A percentile compares a stretch with the other conserved stretches of the same genome.
These are phyloP conservation scores for Ochlodes sylvanus DNA, from an alignment of 2,888 invertebrate species.

Conservation along the genomic window DNA sequence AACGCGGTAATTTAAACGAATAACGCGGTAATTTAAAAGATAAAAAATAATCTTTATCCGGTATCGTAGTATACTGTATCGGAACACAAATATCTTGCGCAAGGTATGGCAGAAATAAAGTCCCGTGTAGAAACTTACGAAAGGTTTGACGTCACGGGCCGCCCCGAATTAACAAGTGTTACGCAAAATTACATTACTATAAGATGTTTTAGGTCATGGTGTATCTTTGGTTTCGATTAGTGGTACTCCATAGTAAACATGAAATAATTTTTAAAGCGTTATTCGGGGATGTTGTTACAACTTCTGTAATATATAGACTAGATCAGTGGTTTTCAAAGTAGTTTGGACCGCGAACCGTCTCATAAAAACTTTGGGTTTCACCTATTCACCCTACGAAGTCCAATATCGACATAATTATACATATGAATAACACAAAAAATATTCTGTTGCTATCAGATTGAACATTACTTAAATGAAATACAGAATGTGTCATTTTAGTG, in stretches of 20 bases:
- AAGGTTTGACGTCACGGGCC: conserved; percentile 60
- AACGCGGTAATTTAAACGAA: too few relatives aligned
- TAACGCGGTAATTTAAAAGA: too few relatives aligned
- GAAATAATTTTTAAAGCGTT: neutral
- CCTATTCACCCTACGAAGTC: too few relatives aligned
- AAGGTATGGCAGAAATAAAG: conserved; percentile 71
- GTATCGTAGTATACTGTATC: conserved; percentile 18
- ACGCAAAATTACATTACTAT: conserved; percentile 56
- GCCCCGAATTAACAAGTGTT: conserved; percentile 62
- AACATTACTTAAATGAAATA: too few relatives aligned
- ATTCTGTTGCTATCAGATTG: too few relatives aligned
- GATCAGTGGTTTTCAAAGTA: too few relatives aligned
- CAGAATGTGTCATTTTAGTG: too few relatives aligned
- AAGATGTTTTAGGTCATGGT: conserved; percentile 36
- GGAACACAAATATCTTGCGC: conserved; percentile 57
- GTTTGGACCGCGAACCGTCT: too few relatives aligned
- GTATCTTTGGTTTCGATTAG: conserved; percentile 22
- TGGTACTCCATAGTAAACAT: conserved; percentile 2
- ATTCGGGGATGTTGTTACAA: neutral
- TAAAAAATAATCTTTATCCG: conserved; percentile 21
- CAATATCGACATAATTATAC: too few relatives aligned
- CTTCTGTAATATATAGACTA: neutral
- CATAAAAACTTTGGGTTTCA: too few relatives aligned
- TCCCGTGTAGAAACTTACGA: conserved; percentile 58
- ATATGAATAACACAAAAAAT: too few relatives aligned